These are phyloP conservation scores for Daubentonia madagascariensis DNA, from an alignment of 2,113 vertebrate genomes.

Conservation along the genomic window DNA sequence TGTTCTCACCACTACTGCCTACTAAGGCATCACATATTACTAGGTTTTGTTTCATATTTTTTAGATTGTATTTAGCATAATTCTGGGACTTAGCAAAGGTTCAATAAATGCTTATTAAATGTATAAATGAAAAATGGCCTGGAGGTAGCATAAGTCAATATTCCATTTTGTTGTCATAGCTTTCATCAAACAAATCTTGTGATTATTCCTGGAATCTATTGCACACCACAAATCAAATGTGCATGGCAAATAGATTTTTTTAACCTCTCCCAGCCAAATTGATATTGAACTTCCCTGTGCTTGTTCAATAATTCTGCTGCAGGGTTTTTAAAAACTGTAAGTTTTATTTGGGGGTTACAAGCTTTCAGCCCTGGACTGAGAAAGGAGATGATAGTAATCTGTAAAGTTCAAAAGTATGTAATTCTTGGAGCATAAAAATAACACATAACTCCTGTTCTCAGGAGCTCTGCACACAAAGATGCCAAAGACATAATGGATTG, in stretches of 20 bases:
- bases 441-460: neutral
- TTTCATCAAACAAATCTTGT: constrained; percentile 35
- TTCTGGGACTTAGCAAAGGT: neutral
- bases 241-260: neutral
- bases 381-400: neutral
- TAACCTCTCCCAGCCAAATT: neutral
- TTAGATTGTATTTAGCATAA: neutral
- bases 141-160: neutral
- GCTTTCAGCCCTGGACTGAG: neutral
- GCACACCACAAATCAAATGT: neutral
- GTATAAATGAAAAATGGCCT: neutral
- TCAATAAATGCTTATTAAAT: constrained; percentile 1
- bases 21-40: neutral
- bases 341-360: neutral
- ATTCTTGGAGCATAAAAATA: neutral
- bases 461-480: neutral
- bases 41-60: neutral
- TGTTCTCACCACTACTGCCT: neutral
- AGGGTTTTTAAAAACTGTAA: neutral
- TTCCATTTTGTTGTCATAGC: neutral
- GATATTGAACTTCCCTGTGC: neutral
- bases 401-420: neutral
- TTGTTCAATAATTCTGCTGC: neutral
- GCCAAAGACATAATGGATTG: neutral
- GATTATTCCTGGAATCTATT: constrained; percentile 14